phyloP scores from a whole-genome alignment of 2,888 invertebrate species.

The Polyommatus iphigenia region DNA sequence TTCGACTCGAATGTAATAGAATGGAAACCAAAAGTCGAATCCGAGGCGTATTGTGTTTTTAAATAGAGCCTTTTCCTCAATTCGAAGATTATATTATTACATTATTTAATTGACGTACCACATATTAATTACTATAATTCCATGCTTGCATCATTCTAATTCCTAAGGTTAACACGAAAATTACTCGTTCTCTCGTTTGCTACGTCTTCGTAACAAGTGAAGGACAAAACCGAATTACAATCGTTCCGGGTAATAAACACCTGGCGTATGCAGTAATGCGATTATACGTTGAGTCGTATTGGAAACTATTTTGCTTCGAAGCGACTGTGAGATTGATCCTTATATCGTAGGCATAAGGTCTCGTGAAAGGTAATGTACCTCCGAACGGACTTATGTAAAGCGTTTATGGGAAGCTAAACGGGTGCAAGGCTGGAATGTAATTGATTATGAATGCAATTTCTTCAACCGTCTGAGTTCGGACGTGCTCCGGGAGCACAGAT shows the following conservation, averaged over 20 bases:
- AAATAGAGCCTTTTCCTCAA: not conserved
- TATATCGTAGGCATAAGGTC: not conserved
- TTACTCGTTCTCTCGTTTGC: not conserved
- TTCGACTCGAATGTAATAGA: not conserved
- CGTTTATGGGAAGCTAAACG: slow-evolving; percentile 41
- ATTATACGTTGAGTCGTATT: slow-evolving; percentile 39
- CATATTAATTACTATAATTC: not conserved
- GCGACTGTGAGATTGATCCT: not conserved
- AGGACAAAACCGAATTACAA: slow-evolving; percentile 32
- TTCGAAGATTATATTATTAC: not conserved
- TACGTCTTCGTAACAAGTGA: not conserved
- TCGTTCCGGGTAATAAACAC: slow-evolving; percentile 33
- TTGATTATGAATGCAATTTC: slow-evolving; percentile 37
- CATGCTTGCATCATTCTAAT: not conserved
- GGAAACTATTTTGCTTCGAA: slow-evolving; percentile 34
- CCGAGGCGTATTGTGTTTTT: not conserved
- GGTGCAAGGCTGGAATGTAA: slow-evolving; percentile 37
- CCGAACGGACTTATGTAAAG: slow-evolving; percentile 36
- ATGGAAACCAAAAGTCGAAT: not conserved
- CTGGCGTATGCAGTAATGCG: slow-evolving; percentile 37
- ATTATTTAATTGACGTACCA: not conserved
- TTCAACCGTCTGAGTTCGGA: slow-evolving; percentile 1
- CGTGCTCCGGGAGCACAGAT: slow-evolving; percentile 17
- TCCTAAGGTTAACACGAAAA: not conserved
- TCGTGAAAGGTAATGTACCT: not conserved